These are phyloP conservation scores for Neofelis nebulosa DNA, from an alignment of 2,113 vertebrate genomes.

Conservation along the genomic window DNA sequence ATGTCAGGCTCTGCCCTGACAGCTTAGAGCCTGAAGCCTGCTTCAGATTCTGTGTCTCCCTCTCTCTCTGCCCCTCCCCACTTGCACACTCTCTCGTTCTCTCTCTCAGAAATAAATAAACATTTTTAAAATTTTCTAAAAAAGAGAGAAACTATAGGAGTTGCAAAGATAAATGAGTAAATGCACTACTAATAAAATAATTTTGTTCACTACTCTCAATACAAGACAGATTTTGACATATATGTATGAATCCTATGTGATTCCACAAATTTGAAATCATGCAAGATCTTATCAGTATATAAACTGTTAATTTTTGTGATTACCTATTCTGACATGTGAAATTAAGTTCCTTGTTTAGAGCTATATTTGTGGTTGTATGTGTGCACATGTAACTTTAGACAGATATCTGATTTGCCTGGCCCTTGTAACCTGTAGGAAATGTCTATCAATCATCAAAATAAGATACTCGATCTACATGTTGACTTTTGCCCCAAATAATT, in stretches of 20 bases:
- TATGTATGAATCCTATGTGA: not conserved
- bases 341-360: not conserved
- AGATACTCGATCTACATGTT: not conserved
- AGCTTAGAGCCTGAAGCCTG: too few relatives aligned
- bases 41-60: too few relatives aligned
- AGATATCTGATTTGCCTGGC: not conserved
- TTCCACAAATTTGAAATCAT: not conserved
- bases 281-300: not conserved
- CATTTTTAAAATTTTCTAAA: too few relatives aligned
- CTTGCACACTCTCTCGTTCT: too few relatives aligned
- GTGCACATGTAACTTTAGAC: not conserved
- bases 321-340: not conserved
- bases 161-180: not conserved
- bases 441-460: conserved; percentile 1
- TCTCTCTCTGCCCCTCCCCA: too few relatives aligned
- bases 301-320: not conserved
- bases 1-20: too few relatives aligned
- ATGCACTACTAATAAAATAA: not conserved
- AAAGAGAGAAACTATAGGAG: not conserved
- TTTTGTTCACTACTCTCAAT: not conserved
- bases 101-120: too few relatives aligned
- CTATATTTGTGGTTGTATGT: not conserved
- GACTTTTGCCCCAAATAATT: conserved; percentile 51
- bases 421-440: not conserved
- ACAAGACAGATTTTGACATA: not conserved